Base-by-base conservation (phyloP, 2,888 invertebrate genomes). In the Cerceris rybyensis region DNA sequence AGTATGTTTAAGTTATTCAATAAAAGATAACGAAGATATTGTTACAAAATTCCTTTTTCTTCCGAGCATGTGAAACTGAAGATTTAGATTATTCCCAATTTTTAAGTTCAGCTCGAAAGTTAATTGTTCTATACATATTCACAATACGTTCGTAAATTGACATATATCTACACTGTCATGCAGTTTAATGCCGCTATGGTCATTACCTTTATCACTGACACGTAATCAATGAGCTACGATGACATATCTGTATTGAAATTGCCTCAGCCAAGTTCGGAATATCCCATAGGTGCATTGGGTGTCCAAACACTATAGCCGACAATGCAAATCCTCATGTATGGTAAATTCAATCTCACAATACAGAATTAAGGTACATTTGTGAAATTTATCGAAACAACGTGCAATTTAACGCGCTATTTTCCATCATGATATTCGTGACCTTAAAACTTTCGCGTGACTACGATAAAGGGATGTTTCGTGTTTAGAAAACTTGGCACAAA, bases 181-280 rank as follows among this genome's bases (percentile, higher is more conserved):
- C 67, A n/a, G 60, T 57, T 67, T 52, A 43, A 14, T 41, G 42
- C 42, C 57, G 39, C 16, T 39, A 16, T n/a, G 43, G 49, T 69
- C 49, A 55, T 41, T 65, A 16, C 65, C 54, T 65, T 74, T 64
- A 60, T 74, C 68, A 54, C 50, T 76, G 76, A 74, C 74, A 43
- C 60, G 65, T 74, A 76, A 76, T 76, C 76, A 69, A 76, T 76
- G 76, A 63, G 52, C 59, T 60, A 59, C 46, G 54, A 65, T 65
- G 68, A 55, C 64, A 55, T 9, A 54, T 16, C n/a, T 42, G 41
- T 14, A 6, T 28, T 28, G 57, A 43, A 64, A 63, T 59, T 65
- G 41, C n/a, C 11, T 57, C 54, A 52, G 28, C 16, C 6, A 42
- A 16, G 5, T 14, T 11, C 6, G 5, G 39, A 11, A 16, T 43